Conservation (phyloP, 2,888 invertebrate species). For the Spilosoma lubricipeda region DNA sequence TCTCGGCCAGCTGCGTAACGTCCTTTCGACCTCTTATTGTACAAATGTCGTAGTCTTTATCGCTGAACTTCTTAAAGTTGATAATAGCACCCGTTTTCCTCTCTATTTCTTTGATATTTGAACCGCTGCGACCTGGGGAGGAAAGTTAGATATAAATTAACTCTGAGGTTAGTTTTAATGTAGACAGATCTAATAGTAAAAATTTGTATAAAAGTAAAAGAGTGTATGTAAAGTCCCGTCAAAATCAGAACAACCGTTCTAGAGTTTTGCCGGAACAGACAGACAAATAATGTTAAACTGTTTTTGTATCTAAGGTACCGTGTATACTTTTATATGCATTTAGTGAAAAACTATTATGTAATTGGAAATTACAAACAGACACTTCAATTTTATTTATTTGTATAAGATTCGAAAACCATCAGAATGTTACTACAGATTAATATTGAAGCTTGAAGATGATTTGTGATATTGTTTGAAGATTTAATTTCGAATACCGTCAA, state of each 20-base stretch:
- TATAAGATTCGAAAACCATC: background rate
- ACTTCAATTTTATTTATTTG: too few species aligned
- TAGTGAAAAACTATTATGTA: too few species aligned
- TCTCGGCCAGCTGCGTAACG: conserved; percentile 90
- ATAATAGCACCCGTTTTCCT: conserved; percentile 89
- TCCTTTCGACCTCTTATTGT: conserved; percentile 90
- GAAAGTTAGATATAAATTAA: background rate
- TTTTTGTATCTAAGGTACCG: too few species aligned
- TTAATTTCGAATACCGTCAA: background rate
- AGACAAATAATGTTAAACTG: too few species aligned
- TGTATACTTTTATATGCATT: too few species aligned
- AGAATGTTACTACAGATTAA: background rate
- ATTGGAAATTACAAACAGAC: too few species aligned
- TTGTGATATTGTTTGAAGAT: background rate
- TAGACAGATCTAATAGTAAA: too few species aligned
- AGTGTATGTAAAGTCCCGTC: too few species aligned
- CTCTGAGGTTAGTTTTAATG: too few species aligned
- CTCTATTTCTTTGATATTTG: conserved; percentile 92
- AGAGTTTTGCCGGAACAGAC: too few species aligned
- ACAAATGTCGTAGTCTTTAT: conserved; percentile 88
- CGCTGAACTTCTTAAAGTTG: conserved; percentile 81
- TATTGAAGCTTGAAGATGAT: background rate
- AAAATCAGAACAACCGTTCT: too few species aligned
- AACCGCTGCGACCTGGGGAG: conserved; percentile 88
- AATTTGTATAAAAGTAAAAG: too few species aligned